These are phyloP conservation scores for Ectemnius continuus DNA, from an alignment of 2,888 invertebrate species.

Conservation along the genomic window DNA sequence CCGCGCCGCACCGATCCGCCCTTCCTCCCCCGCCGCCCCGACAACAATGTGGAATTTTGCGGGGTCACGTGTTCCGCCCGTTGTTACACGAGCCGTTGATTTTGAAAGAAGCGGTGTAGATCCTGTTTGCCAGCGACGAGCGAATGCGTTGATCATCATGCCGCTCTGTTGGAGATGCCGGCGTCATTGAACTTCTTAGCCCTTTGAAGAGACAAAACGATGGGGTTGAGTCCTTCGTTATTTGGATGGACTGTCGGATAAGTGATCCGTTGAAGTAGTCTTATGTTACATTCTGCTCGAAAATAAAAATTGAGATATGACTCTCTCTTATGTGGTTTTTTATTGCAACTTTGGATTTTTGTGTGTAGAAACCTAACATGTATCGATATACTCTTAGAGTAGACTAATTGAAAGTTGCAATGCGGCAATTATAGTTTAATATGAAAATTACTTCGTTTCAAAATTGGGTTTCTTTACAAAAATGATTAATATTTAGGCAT, in stretches of 20 bases:
- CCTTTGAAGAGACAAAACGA: conserved; percentile 2
- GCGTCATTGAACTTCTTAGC: neutral
- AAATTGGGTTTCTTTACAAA: too few species aligned
- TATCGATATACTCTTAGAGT: neutral
- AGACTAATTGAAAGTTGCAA: neutral
- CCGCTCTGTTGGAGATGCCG: too few species aligned
- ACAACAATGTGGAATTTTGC: neutral
- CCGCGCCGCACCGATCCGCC: neutral
- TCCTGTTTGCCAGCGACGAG: neutral
- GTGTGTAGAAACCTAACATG: neutral
- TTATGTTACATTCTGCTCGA: too few species aligned
- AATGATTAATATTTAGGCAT: too few species aligned
- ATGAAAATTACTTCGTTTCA: neutral
- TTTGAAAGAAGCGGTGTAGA: too few species aligned
- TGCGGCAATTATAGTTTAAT: neutral
- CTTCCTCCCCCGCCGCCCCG: neutral
- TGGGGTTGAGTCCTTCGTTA: neutral
- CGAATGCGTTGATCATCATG: neutral
- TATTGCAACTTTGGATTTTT: neutral
- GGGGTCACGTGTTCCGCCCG: neutral
- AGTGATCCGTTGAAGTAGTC: too few species aligned
- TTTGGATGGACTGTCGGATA: neutral
- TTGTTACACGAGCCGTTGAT: too few species aligned
- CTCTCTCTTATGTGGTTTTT: neutral
- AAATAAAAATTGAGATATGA: too few species aligned